Evolutionary conservation across 1,140 invertebrate genomes (phyloP).

Genomic region (Protaetia brevitarsis): DNA sequence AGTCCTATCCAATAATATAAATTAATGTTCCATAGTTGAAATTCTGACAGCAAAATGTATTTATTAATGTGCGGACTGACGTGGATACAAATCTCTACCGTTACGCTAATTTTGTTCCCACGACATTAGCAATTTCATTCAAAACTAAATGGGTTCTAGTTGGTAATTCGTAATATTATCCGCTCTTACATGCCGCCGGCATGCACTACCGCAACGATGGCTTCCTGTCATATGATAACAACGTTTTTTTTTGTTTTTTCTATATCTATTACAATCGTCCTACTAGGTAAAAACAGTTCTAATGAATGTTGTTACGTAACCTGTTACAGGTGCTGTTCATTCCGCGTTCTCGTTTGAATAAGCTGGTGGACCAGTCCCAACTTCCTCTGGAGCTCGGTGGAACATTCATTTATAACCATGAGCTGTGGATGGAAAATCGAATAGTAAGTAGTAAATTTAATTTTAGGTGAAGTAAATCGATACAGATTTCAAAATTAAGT

Average conservation of each 20-base stretch:
- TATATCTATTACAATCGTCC: too few relatives aligned
- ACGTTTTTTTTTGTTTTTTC: background rate
- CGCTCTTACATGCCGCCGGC: background rate
- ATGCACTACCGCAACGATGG: background rate
- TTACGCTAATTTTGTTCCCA: background rate
- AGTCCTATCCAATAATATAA: too few relatives aligned
- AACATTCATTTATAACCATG: conserved; percentile 71
- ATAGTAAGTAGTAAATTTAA: too few relatives aligned
- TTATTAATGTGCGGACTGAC: background rate
- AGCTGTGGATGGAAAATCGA: conserved; percentile 79
- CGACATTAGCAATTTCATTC: background rate
- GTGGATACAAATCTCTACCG: background rate
- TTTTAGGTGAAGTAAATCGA: too few relatives aligned
- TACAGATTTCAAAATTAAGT: too few relatives aligned
- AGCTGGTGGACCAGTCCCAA: conserved; percentile 68
- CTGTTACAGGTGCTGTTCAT: conserved; percentile 59
- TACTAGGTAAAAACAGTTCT: conserved; percentile 6
- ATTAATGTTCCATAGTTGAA: too few relatives aligned
- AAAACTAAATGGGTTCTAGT: background rate
- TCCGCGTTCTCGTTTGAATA: conserved; percentile 62
- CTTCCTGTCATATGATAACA: background rate
- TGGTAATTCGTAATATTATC: background rate
- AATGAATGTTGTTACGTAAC: conserved; percentile 21
- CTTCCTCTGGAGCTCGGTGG: conserved; percentile 81
- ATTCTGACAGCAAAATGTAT: background rate